Percentiles rank a stretch among this genome's conserved stretches.
These are phyloP conservation scores for Psittacula cyanocephala DNA, from an alignment of 2,113 vertebrate species.

Conservation along the genomic window DNA sequence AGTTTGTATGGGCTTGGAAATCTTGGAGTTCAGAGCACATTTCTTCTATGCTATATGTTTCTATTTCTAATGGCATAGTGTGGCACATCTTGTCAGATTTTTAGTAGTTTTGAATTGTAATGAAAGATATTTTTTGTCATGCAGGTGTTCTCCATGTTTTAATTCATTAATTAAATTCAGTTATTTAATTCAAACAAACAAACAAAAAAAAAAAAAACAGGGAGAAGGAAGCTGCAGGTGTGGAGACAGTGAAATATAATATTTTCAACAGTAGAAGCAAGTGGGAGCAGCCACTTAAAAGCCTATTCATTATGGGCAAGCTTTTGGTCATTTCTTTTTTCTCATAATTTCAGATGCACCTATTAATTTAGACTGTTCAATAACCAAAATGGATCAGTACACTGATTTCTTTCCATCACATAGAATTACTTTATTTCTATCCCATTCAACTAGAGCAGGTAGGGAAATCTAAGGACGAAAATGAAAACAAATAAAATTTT, in stretches of 20 bases:
- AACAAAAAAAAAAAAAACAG: background rate
- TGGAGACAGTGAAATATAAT: background rate
- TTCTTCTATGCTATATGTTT: background rate
- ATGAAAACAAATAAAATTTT: background rate
- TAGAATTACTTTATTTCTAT: background rate
- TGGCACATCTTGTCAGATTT: background rate
- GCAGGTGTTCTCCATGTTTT: background rate
- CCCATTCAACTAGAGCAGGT: background rate
- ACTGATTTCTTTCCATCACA: background rate
- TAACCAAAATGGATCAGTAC: background rate
- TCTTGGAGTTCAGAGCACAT: background rate
- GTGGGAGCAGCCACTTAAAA: background rate
- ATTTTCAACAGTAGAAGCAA: background rate
- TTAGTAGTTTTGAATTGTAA: background rate
- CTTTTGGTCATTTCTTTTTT: background rate
- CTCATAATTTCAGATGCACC: background rate
- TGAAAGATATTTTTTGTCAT: background rate
- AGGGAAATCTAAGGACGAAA: background rate
- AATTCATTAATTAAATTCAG: background rate
- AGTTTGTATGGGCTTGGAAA: slow-evolving; percentile 10
- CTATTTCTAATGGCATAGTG: background rate
- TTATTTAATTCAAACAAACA: background rate
- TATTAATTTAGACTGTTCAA: background rate
- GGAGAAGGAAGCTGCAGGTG: background rate
- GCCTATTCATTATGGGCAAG: background rate